phyloP scores from a whole-genome alignment of 2,797 vertebrate species.

The Smutsia temminckii region DNA sequence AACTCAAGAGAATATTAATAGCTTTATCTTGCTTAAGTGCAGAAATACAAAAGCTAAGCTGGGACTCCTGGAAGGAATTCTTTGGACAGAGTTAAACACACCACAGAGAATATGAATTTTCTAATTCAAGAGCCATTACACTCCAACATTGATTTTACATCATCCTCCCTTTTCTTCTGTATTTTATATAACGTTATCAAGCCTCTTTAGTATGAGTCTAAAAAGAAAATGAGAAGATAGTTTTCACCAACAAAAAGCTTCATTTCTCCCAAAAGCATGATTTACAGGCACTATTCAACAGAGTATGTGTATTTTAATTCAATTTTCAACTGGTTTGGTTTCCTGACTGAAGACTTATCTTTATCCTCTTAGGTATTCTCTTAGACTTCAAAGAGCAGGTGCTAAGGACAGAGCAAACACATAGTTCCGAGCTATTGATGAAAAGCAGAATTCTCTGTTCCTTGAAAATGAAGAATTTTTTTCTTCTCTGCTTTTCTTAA shows the following conservation, averaged over 20 bases:
- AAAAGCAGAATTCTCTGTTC: slow-evolving; percentile 9
- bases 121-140: not conserved
- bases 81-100: not conserved
- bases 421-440: not conserved
- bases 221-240: slow-evolving; percentile 6
- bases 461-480: not conserved
- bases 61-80: slow-evolving; percentile 32
- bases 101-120: slow-evolving; percentile 9
- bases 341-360: not conserved
- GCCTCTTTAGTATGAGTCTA: slow-evolving; percentile 21
- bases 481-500: slow-evolving; percentile 34
- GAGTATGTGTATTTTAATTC: not conserved
- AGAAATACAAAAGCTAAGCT: slow-evolving; percentile 18
- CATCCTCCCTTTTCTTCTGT: not conserved
- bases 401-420: not conserved
- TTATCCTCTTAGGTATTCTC: not conserved
- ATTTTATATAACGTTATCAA: not conserved
- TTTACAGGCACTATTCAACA: not conserved
- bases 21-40: not conserved
- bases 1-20: not conserved
- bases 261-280: not conserved
- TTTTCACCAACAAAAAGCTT: slow-evolving; percentile 29
- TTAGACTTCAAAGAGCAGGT: not conserved
- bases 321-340: not conserved
- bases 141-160: not conserved